Percentiles rank a stretch among this genome's conserved stretches.
Evolutionary conservation across 2,797 vertebrate species (phyloP).

Genomic region (Semotilus atromaculatus): DNA sequence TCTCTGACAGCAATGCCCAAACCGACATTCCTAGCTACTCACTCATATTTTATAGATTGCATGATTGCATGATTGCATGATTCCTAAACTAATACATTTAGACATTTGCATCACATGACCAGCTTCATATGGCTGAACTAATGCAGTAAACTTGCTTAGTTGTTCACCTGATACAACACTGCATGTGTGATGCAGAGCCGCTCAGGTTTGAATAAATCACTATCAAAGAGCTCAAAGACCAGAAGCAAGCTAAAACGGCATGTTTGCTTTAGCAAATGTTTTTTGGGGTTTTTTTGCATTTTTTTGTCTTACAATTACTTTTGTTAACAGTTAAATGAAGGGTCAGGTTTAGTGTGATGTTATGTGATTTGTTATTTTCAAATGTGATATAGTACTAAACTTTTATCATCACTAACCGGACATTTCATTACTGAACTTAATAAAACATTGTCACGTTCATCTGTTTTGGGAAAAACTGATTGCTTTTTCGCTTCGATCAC

Average conservation of each 20-base stretch:
- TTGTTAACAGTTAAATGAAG: background rate
- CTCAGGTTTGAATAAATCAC: background rate
- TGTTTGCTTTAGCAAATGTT: background rate
- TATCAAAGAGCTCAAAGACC: background rate
- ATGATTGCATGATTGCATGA: background rate
- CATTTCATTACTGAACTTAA: background rate
- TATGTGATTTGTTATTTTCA: background rate
- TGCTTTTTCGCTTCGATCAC: no score
- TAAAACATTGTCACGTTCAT: background rate
- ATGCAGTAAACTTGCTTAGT: background rate
- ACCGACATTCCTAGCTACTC: background rate
- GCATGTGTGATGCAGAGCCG: background rate
- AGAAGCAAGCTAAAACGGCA: background rate
- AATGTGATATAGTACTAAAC: background rate
- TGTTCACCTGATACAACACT: background rate
- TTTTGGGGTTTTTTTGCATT: no score
- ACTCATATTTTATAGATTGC: no score
- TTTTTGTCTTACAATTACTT: background rate
- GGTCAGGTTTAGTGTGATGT: background rate
- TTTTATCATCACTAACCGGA: background rate
- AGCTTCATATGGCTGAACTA: background rate
- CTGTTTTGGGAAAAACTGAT: background rate
- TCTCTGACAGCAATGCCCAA: constrained; percentile 1
- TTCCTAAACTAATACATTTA: background rate
- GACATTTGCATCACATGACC: background rate